Conservation (phyloP, 2,797 vertebrate genomes). For the Enteromius argenteus region DNA sequence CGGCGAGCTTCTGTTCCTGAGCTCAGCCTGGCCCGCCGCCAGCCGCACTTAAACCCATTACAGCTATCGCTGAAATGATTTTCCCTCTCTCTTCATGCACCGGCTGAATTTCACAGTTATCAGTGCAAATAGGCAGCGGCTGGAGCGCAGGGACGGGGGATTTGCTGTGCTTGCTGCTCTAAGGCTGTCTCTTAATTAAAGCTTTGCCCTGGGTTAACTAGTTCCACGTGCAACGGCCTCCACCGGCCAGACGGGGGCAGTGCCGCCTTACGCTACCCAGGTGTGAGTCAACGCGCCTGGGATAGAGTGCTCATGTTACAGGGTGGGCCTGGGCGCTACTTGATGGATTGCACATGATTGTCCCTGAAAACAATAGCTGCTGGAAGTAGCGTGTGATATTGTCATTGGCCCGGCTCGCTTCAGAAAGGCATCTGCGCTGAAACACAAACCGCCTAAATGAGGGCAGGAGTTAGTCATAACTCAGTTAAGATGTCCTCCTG, state of each 20-base stretch:
- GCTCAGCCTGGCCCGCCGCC: constrained; percentile 82
- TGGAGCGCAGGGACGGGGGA: constrained; percentile 68
- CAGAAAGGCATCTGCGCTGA: constrained; percentile 45
- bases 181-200: constrained; percentile 84
- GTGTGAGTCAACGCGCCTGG: constrained; percentile 9
- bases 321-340: constrained; percentile 51
- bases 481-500: constrained; percentile 46
- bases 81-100: constrained; percentile 78
- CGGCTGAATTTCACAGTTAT: constrained; percentile 89
- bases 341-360: constrained; percentile 65
- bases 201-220: constrained; percentile 68
- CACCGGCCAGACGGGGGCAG: constrained; percentile 88
- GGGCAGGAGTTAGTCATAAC: constrained; percentile 50
- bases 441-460: constrained; percentile 47
- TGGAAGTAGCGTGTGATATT: constrained; percentile 49
- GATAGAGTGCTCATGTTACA: constrained; percentile 62
- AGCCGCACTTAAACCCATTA: constrained; percentile 89
- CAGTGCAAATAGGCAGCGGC: constrained; percentile 78
- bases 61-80: constrained; percentile 89
- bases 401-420: constrained; percentile 39
- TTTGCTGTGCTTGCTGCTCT: constrained; percentile 72
- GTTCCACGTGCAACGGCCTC: constrained; percentile 72
- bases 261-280: constrained; percentile 78
- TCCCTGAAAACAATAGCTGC: constrained; percentile 63
- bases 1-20: constrained; percentile 69